Percentiles rank a stretch among this genome's conserved stretches.
Evolutionary conservation across 2,113 vertebrate species (phyloP).

Genomic region (Tragulus kanchil): DNA sequence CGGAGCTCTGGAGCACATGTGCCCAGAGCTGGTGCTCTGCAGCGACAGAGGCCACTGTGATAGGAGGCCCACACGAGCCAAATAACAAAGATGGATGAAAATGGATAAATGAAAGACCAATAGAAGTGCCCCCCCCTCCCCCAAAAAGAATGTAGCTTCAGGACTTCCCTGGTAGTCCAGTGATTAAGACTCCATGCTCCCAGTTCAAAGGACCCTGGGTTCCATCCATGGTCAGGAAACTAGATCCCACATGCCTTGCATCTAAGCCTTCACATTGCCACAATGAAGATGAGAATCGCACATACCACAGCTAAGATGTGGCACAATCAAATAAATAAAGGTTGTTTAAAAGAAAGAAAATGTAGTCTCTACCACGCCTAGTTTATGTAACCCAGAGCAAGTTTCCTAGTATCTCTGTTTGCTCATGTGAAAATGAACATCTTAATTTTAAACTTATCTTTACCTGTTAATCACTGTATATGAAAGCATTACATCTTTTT

Average conservation of each 20-base stretch:
- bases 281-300: not conserved
- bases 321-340: not conserved
- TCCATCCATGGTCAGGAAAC: not conserved
- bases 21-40: too few relatives aligned
- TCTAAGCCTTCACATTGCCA: not conserved
- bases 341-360: not conserved
- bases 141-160: too few relatives aligned
- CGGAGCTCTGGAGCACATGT: too few relatives aligned
- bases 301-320: not conserved
- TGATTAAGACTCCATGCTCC: too few relatives aligned
- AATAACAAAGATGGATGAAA: too few relatives aligned
- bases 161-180: too few relatives aligned
- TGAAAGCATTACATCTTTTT: not conserved
- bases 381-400: not conserved
- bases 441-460: too few relatives aligned
- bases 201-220: too few relatives aligned
- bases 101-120: too few relatives aligned
- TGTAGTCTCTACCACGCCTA: not conserved
- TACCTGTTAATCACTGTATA: not conserved
- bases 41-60: too few relatives aligned
- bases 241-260: not conserved
- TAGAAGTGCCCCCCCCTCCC: too few relatives aligned
- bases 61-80: too few relatives aligned
- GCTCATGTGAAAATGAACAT: not conserved
- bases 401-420: slow-evolving; percentile 24